These are phyloP conservation scores for Passer montanus DNA, from an alignment of 2,113 vertebrate genomes.

Conservation along the genomic window DNA sequence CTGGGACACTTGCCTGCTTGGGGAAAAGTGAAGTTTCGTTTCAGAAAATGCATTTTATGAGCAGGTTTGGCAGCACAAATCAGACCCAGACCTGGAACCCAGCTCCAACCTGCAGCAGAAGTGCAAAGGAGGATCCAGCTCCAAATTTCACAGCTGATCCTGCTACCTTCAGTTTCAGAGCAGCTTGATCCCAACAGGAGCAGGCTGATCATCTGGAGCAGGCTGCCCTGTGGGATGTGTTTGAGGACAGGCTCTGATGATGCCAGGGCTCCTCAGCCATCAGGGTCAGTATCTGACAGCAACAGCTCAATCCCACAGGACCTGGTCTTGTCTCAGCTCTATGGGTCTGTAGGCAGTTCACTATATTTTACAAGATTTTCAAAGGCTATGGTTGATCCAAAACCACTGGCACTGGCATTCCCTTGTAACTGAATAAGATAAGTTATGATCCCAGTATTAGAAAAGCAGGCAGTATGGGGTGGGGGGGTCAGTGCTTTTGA, in stretches of 20 bases:
- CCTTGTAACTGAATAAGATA: neutral
- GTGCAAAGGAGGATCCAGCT: neutral
- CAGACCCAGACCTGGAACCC: neutral
- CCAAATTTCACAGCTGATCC: neutral
- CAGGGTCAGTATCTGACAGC: neutral
- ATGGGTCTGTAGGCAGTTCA: neutral
- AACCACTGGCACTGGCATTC: neutral
- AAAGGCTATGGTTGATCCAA: neutral
- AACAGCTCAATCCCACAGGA: neutral
- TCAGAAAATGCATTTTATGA: neutral
- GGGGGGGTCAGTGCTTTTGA: neutral
- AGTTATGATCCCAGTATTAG: neutral
- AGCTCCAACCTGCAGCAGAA: neutral
- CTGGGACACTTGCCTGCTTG: neutral
- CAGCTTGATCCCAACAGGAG: neutral
- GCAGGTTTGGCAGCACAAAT: neutral
- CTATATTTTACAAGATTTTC: neutral
- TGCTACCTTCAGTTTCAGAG: neutral
- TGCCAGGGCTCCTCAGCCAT: neutral
- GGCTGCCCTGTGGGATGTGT: neutral
- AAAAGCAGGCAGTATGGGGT: fast-evolving
- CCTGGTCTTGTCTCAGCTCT: neutral
- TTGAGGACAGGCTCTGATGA: fast-evolving
- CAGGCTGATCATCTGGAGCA: neutral
- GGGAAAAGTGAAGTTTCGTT: neutral